Evolutionary conservation across 1,140 invertebrate species (phyloP), one percentile per base, ranked within the genome.

Genomic region (Drosophila micromelanica): DNA sequence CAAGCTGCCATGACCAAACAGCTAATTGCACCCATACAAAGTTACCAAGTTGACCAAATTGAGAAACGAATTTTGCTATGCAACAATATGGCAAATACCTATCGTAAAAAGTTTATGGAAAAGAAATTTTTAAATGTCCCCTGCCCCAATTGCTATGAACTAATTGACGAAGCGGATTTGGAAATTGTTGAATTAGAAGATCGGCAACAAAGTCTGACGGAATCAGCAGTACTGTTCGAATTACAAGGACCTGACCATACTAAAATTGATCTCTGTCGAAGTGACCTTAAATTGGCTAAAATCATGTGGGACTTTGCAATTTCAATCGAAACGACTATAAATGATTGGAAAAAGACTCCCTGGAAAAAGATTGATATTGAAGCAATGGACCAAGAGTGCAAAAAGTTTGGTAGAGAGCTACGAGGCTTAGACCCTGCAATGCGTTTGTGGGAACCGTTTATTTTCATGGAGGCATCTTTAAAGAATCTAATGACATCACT

Each of bases 351-450:
- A 91, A 96, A 95, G 27, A 98, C 97, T 0, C 94, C 95, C 0
- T 99, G 98, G 98, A 96, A 96, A 85, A 96, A 97, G 81, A 97
- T 99, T 57, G 97, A 99, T 84, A 96, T 98, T 0, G 98, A 99
- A 87, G 94, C 94, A 46, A 98, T 99, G 96, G 98, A 99, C 90
- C 95, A 97, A 86, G 97, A 98, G 85, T 97, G 97, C 91, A 99
- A 98, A 91, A 96, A 96, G 76, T 96, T 98, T 90, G 95, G 96
- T 1, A 97, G 97, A 79, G 97, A 98, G 86, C 90, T 98, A 20
- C 94, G 96, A 92, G 94, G 94, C 9, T 92, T 99, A 63, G 98
- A 98, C 91, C 98, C 98, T 89, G 96, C 98, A 67, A 95, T 97
- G 92, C 94, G 97, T 79, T 87, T 92, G 43, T 99, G 97, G 97